phyloP scores from a whole-genome alignment of 1,140 invertebrate species.

The Maniola jurtina region DNA sequence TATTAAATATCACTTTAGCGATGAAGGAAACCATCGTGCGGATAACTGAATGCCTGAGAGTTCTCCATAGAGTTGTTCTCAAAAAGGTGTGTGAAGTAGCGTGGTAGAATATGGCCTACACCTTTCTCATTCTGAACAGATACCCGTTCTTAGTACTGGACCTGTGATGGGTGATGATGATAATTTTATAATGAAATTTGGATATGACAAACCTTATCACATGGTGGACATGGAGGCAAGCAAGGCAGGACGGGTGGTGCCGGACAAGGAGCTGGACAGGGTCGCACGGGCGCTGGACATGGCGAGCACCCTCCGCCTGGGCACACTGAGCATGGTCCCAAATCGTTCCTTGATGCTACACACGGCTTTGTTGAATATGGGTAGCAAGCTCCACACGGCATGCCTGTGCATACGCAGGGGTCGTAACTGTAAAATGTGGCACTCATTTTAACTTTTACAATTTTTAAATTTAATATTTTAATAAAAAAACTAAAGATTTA shows the following conservation, averaged over 20 bases:
- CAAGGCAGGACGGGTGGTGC: slow-evolving; percentile 56
- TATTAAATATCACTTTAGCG: too few species aligned
- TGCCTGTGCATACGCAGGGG: slow-evolving; percentile 58
- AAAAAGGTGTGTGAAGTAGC: too few species aligned
- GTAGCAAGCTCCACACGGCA: slow-evolving; percentile 62
- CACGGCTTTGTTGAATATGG: slow-evolving; percentile 63
- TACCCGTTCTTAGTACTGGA: too few species aligned
- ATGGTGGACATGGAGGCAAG: slow-evolving; percentile 60
- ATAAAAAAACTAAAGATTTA: slow-evolving; percentile 33
- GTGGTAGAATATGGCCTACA: too few species aligned
- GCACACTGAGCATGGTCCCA: slow-evolving; percentile 56
- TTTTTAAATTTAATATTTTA: slow-evolving; percentile 27
- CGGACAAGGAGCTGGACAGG: slow-evolving; percentile 55
- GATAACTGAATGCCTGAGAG: too few species aligned
- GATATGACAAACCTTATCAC: slow-evolving; percentile 50
- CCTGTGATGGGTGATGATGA: background rate
- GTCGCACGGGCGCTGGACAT: slow-evolving; percentile 63
- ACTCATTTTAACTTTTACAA: slow-evolving; percentile 52
- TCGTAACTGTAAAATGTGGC: slow-evolving; percentile 51
- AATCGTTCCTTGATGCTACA: slow-evolving; percentile 50
- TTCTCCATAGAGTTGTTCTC: too few species aligned
- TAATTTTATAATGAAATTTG: background rate
- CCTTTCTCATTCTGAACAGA: too few species aligned
- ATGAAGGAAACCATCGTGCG: too few species aligned
- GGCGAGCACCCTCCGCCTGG: slow-evolving; percentile 65